Evolutionary conservation across 2,113 vertebrate species (phyloP), one percentile per base, ranked within the genome.

Genomic region (Anser cygnoides): DNA sequence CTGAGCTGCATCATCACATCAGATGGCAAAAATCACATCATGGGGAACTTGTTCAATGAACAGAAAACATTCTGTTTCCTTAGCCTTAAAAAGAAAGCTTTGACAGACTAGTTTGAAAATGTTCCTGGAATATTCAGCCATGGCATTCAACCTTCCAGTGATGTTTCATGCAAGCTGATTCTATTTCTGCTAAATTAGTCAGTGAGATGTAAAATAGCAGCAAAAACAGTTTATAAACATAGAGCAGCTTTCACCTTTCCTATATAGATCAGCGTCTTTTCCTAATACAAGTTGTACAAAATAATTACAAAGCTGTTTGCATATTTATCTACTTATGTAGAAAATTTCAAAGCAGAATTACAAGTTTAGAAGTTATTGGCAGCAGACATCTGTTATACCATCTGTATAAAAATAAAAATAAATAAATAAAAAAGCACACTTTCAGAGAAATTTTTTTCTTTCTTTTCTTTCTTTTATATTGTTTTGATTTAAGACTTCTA

Each of bases 351-450:
- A 83, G 44, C 18, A 93, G 92, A 89, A 66, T 73, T 81, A 94
- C 84, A 74, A 77, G 74, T 96, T 97, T 84, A 87, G 73, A 91
- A 87, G 29, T 78, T 83, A 92, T 75, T 94, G 94, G 85, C 95
- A 94, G 39, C 58, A 96, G 92, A 92, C 95, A 97, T 95, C 96
- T 97, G 94, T 96, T 89, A 29, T 46, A 95, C 92, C 95, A 97
- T 94, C 89, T 97, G 94, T 66, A 81, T 21, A 80, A 70, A 39
- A 63, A 93, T 90, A 4, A 71, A 35, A 93, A 94, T 55, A 92
- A 91, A 3, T 66, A 39, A 93, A 94, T 55, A 92, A 90, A 72
- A 61, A 97, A 96, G 46, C 37, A 46, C 15, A 37, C 6, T 94
- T 80, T 85, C 85, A 67, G 62, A 94, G 54, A 6, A 55, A 29